phyloP scores from a whole-genome alignment of 2,888 invertebrate species.

The Scaptomyza parva region DNA sequence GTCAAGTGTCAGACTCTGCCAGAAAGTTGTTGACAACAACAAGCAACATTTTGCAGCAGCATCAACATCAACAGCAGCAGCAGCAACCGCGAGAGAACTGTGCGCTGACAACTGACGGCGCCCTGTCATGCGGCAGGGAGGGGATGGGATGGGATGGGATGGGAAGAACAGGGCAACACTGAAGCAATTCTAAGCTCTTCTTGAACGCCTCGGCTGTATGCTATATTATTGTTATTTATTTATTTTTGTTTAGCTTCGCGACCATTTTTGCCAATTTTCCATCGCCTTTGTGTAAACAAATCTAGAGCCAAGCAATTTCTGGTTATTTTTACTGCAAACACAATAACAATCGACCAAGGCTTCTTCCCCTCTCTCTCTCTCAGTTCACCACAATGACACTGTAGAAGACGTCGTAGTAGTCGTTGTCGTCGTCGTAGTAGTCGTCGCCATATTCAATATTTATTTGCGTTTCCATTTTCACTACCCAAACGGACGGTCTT shows the following conservation, averaged over 20 bases:
- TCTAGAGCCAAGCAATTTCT: conserved; percentile 58
- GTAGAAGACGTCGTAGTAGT: conserved; percentile 12
- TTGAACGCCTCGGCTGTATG: conserved; percentile 20
- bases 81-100: conserved; percentile 39
- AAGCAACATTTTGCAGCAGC: conserved; percentile 27
- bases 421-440: conserved; percentile 11
- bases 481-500: conserved; percentile 33
- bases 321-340: conserved; percentile 62
- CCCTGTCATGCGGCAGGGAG: conserved; percentile 39
- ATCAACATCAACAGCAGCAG: background rate
- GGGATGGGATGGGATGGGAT: background rate
- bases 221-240: conserved; percentile 44
- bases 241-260: conserved; percentile 55
- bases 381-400: conserved; percentile 17
- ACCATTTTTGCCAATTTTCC: conserved; percentile 60
- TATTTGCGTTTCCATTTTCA: conserved; percentile 67
- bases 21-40: conserved; percentile 76
- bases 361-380: background rate
- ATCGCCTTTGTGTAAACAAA: conserved; percentile 65
- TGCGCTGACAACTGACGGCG: conserved; percentile 55
- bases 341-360: conserved; percentile 54
- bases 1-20: conserved; percentile 72
- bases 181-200: conserved; percentile 38
- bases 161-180: too few species aligned
- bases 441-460: conserved; percentile 62